phyloP scores from a whole-genome alignment of 1,140 invertebrate species.

The Anoplolepis gracilipes region DNA sequence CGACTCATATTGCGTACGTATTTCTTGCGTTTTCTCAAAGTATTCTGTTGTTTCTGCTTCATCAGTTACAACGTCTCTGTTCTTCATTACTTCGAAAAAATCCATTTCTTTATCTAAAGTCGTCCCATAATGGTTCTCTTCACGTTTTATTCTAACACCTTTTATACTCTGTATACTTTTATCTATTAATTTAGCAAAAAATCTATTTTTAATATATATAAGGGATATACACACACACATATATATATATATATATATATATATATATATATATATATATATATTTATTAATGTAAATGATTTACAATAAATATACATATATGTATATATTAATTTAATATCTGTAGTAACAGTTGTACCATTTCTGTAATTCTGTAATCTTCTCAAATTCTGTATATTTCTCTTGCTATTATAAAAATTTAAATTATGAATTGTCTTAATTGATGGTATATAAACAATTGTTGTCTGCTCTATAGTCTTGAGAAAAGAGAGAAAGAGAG shows the following conservation, averaged over 20 bases:
- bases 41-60: constrained; percentile 12
- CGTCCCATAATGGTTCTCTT: constrained; percentile 20
- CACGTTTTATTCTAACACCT: constrained; percentile 22
- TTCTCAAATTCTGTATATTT: background rate
- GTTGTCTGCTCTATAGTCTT: background rate
- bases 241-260: too few species aligned
- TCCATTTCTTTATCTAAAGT: constrained; percentile 12
- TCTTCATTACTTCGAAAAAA: constrained; percentile 37
- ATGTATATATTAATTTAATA: background rate
- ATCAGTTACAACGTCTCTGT: background rate
- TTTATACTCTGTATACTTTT: constrained; percentile 23
- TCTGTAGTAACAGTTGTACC: background rate
- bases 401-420: background rate
- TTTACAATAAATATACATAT: too few species aligned
- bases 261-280: too few species aligned
- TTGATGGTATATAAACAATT: background rate
- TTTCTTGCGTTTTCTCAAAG: background rate
- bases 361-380: constrained; percentile 4
- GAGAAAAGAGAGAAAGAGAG: too few species aligned
- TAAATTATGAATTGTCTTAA: background rate
- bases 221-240: too few species aligned
- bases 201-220: background rate
- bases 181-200: constrained; percentile 14
- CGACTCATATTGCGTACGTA: constrained; percentile 19
- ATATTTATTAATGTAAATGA: background rate